Conservation (phyloP, 2,888 invertebrate genomes). For the Dioctria rufipes region DNA sequence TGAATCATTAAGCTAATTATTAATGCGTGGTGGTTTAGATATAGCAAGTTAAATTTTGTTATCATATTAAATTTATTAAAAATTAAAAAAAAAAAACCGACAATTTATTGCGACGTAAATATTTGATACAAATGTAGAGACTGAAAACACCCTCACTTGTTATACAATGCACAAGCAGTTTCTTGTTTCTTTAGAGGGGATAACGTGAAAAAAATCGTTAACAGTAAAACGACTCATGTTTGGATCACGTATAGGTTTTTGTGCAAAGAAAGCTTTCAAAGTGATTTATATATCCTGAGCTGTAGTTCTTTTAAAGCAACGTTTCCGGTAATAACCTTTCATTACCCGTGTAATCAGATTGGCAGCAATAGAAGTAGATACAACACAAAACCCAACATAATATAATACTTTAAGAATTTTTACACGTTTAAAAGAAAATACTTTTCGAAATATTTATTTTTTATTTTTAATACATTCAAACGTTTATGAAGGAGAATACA, state of each 20-base stretch:
- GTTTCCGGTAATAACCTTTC: constrained; percentile 34
- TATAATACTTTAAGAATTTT: no score
- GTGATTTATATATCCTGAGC: constrained; percentile 36
- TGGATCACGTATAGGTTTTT: constrained; percentile 38
- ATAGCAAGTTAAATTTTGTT: constrained; percentile 8
- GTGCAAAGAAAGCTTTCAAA: constrained; percentile 30
- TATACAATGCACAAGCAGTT: background rate
- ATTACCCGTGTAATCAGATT: constrained; percentile 5
- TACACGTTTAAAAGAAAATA: no score
- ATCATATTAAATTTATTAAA: background rate
- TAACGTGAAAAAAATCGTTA: constrained; percentile 19
- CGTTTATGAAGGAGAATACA: no score
- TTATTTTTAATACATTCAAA: no score
- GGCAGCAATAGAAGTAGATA: no score
- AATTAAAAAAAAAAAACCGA: background rate
- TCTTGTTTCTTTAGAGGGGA: constrained; percentile 19
- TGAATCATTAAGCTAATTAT: constrained; percentile 25
- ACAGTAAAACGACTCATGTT: constrained; percentile 18
- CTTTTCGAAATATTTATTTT: no score
- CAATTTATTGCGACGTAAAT: constrained; percentile 26
- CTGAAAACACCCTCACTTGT: constrained; percentile 17
- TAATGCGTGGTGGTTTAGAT: background rate
- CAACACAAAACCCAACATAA: no score
- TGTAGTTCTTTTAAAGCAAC: constrained; percentile 6
- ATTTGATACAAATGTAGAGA: constrained; percentile 18